These are phyloP conservation scores for Gadopsis marmoratus DNA, from an alignment of 2,797 vertebrate species.

Conservation along the genomic window DNA sequence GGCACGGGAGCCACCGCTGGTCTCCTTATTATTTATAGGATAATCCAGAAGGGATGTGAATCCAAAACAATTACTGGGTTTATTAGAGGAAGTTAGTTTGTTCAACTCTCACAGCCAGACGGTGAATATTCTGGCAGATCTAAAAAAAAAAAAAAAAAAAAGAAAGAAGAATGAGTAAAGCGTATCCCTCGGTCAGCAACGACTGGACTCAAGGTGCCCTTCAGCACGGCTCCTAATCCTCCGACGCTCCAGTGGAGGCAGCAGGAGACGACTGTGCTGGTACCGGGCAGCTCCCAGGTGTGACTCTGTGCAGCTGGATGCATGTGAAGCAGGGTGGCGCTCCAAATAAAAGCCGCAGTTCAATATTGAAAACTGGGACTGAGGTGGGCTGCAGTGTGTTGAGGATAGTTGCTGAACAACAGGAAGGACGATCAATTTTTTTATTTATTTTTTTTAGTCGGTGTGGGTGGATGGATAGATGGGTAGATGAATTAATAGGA, in stretches of 20 bases:
- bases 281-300: constrained; percentile 59
- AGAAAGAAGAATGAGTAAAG: constrained; percentile 39
- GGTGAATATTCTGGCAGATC: constrained; percentile 6
- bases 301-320: constrained; percentile 14
- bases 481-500: constrained; percentile 52
- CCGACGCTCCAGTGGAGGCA: constrained; percentile 50
- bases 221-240: constrained; percentile 54
- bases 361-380: constrained; percentile 9
- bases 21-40: constrained; percentile 26
- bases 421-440: constrained; percentile 24
- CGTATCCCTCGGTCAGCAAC: constrained; percentile 38
- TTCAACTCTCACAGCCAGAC: constrained; percentile 24
- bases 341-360: constrained; percentile 14
- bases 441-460: background rate
- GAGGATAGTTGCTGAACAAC: constrained; percentile 14
- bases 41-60: constrained; percentile 4
- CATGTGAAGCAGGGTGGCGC: constrained; percentile 48
- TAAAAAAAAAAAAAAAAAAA: too few relatives aligned
- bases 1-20: constrained; percentile 5
- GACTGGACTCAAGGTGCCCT: constrained; percentile 71
- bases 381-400: background rate
- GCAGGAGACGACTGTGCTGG: constrained; percentile 41
- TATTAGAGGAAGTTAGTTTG: constrained; percentile 47
- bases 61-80: constrained; percentile 32
- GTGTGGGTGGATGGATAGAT: constrained; percentile 47